A percentile compares a stretch with the other conserved stretches of the same genome.
These are phyloP conservation scores for Mastomys natalensis DNA, from an alignment of 2,113 vertebrate species.

Conservation along the genomic window DNA sequence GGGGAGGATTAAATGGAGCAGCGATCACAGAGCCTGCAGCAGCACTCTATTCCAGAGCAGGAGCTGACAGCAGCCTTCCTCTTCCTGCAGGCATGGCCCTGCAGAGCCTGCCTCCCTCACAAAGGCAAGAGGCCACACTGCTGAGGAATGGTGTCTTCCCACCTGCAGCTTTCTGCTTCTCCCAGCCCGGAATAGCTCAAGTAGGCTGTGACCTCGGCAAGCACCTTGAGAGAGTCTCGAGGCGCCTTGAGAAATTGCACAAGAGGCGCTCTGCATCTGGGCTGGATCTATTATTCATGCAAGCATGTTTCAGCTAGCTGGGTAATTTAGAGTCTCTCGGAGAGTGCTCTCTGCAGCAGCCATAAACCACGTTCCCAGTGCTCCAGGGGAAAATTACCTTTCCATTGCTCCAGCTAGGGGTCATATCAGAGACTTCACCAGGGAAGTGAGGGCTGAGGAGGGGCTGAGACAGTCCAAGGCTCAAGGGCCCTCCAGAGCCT, in stretches of 20 bases:
- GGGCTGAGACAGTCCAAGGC: background rate
- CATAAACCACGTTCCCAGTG: slow-evolving; percentile 62
- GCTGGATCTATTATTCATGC: slow-evolving; percentile 75
- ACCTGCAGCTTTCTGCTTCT: slow-evolving; percentile 41
- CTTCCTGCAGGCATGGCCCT: background rate
- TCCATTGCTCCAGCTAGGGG: slow-evolving; percentile 1
- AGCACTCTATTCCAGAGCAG: background rate
- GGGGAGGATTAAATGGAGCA: background rate
- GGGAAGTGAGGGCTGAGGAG: background rate
- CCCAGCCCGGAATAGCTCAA: slow-evolving; percentile 65
- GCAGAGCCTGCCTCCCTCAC: background rate
- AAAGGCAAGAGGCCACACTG: background rate
- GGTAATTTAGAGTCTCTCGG: slow-evolving; percentile 61
- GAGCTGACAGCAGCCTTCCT: background rate
- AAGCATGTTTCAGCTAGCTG: background rate
- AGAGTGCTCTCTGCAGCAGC: slow-evolving; percentile 63
- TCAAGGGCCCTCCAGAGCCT: background rate
- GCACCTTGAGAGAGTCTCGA: slow-evolving; percentile 76
- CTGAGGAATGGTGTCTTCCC: background rate
- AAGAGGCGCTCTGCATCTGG: slow-evolving; percentile 56
- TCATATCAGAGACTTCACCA: background rate
- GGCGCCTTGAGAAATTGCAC: slow-evolving; percentile 58
- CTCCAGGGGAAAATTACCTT: slow-evolving; percentile 50
- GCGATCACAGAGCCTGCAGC: rapidly evolving
- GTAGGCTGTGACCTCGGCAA: slow-evolving; percentile 74